Evolutionary conservation across 2,113 vertebrate genomes (phyloP).

Genomic region (Peromyscus polionotus): DNA sequence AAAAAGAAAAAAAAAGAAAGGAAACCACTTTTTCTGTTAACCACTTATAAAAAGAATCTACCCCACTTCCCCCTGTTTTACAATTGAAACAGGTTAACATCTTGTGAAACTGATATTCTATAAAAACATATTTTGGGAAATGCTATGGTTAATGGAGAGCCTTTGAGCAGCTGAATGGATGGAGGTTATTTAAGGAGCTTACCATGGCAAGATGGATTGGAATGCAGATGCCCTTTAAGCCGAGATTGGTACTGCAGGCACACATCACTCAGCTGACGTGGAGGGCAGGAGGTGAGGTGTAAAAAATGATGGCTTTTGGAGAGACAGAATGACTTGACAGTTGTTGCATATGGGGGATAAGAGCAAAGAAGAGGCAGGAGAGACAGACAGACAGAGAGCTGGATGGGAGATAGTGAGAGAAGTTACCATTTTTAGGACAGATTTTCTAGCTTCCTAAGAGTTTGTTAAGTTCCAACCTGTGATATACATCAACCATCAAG

Average conservation of each 20-base stretch:
- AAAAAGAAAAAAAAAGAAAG: not conserved
- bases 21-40: slow-evolving; percentile 46
- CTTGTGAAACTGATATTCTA: slow-evolving; percentile 26
- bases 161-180: slow-evolving; percentile 1
- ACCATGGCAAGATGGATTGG: not conserved
- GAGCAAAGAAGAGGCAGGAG: not conserved
- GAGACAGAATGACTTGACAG: not conserved
- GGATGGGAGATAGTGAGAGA: not conserved
- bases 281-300: not conserved
- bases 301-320: not conserved
- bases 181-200: slow-evolving; percentile 8
- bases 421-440: not conserved
- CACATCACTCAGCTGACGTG: not conserved
- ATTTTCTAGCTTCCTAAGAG: not conserved
- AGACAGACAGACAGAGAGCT: too few relatives aligned
- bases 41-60: not conserved
- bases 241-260: not conserved
- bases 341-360: not conserved
- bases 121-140: slow-evolving; percentile 26
- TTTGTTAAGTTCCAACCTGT: slow-evolving; percentile 28
- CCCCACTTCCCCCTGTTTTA: not conserved
- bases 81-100: slow-evolving; percentile 44
- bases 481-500: not conserved
- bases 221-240: not conserved
- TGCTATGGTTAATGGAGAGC: not conserved